Base-by-base conservation (phyloP, 2,113 vertebrate genomes). In the Ursus arctos region DNA sequence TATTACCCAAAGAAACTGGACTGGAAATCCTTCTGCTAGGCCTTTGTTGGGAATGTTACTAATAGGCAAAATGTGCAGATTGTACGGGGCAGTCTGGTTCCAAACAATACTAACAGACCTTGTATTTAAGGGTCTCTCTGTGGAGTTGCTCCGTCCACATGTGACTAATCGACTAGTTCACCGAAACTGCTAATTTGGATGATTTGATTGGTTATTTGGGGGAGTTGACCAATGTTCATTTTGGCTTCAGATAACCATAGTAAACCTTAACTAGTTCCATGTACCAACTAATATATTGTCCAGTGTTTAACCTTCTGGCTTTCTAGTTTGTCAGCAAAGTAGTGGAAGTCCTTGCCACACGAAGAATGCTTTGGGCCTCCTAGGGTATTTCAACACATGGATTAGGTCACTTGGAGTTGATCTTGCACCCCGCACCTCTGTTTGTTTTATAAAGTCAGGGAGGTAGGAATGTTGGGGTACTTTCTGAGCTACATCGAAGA, bases 401-500 rank as follows among this genome's bases (percentile, higher is more conserved):
- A 96, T 91, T 77, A 96, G 84, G 12, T 72, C 81, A 79, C 71
- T 97, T 96, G 65, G 92, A 96, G 84, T 97, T 95, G 92, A 80
- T 82, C 43, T 88, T 47, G n/a, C 31, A 59, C 22, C 36, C 21
- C 90, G 83, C 18, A 47, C 72, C 33, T 96, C 28, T 79, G 14
- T 92, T 92, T 96, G 83, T 77, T 90, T 96, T 33, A 91, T 80
- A 61, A 65, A 95, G 71, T 90, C 53, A 88, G 97, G 67, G 90
- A 95, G 82, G 87, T 57, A 47, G 81, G 63, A 82, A 91, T 86
- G 81, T 94, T 94, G 80, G 93, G 53, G 16, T 61, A 8, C 80
- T 83, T 97, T 97, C 94, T 97, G 72, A 96, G 96, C 36, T 90
- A 16, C 31, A 47, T 90, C 93, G 87, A 79, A 97, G 96, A 93